Percentiles rank a stretch among this genome's conserved stretches.
Conservation (phyloP, 2,888 invertebrate genomes). For the Himalopsyche tibetana region DNA sequence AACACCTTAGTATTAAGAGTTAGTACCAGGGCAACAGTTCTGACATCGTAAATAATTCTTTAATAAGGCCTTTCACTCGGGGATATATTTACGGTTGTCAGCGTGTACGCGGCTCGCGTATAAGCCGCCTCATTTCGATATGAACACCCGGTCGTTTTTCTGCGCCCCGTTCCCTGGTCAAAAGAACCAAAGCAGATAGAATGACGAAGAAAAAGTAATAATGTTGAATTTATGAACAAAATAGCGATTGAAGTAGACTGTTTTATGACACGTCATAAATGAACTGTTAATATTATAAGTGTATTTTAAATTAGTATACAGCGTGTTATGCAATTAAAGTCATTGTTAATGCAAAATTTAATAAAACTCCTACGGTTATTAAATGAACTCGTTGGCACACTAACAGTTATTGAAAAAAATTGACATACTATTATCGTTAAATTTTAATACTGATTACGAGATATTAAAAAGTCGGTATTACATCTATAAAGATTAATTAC, state of each 20-base stretch:
- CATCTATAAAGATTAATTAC: too few relatives aligned
- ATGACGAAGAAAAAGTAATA: background rate
- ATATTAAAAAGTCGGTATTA: too few relatives aligned
- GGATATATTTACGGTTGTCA: slow-evolving; percentile 41
- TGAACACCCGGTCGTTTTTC: slow-evolving; percentile 3
- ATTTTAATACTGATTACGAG: too few relatives aligned
- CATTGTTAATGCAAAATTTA: background rate
- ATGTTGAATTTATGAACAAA: slow-evolving; percentile 4
- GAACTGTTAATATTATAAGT: background rate
- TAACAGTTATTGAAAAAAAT: too few relatives aligned
- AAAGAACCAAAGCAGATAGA: background rate
- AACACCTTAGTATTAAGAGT: background rate
- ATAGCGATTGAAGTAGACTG: background rate
- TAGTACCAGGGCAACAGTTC: background rate
- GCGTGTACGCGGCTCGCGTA: background rate
- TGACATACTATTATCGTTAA: too few relatives aligned
- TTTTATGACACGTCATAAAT: background rate
- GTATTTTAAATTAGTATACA: background rate
- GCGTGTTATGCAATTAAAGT: background rate
- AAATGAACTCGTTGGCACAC: too few relatives aligned
- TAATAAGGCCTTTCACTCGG: slow-evolving; percentile 55
- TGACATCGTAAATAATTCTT: slow-evolving; percentile 54
- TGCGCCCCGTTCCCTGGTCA: background rate
- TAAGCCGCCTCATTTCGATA: background rate
- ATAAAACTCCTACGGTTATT: background rate